A percentile compares a stretch with the other conserved stretches of the same genome.
Conservation (phyloP, 35 echinoderm and acorn worm species). For the Patiria miniata region DNA sequence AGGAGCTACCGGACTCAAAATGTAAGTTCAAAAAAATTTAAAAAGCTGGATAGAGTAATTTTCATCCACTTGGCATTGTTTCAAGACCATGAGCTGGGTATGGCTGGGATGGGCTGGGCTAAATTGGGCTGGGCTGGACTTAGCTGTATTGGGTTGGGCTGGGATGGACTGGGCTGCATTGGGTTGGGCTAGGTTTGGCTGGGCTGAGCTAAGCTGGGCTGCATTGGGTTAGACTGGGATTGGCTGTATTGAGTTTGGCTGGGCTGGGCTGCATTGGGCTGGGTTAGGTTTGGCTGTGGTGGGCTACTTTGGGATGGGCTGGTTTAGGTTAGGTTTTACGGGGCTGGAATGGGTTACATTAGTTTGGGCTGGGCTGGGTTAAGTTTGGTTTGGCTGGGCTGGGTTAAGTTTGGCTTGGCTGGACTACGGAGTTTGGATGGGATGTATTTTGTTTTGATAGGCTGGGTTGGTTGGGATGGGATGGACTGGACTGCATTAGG, state of each 20-base stretch:
- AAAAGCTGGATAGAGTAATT: background rate
- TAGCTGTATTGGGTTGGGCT: background rate
- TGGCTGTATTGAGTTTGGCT: too few relatives aligned
- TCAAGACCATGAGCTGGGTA: background rate
- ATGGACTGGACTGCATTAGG: too few relatives aligned
- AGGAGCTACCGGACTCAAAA: constrained; percentile 88
- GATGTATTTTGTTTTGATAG: too few relatives aligned
- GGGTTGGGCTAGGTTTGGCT: background rate
- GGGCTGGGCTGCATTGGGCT: too few relatives aligned
- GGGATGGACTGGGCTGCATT: background rate
- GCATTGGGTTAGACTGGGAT: background rate
- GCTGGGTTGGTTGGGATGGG: background rate
- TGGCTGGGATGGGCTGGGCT: background rate
- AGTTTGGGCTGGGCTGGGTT: too few relatives aligned
- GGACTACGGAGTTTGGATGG: background rate
- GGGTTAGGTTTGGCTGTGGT: too few relatives aligned
- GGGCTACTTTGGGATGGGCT: too few relatives aligned
- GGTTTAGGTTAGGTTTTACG: too few relatives aligned
- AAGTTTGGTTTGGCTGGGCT: too few relatives aligned
- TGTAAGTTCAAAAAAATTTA: constrained; percentile 64
- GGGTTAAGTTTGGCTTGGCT: background rate
- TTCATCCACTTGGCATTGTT: background rate
- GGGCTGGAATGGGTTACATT: too few relatives aligned
- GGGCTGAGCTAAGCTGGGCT: background rate
- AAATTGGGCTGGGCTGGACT: background rate